Conservation (phyloP, 2,888 invertebrate genomes). For the Metacarcinus magister region DNA sequence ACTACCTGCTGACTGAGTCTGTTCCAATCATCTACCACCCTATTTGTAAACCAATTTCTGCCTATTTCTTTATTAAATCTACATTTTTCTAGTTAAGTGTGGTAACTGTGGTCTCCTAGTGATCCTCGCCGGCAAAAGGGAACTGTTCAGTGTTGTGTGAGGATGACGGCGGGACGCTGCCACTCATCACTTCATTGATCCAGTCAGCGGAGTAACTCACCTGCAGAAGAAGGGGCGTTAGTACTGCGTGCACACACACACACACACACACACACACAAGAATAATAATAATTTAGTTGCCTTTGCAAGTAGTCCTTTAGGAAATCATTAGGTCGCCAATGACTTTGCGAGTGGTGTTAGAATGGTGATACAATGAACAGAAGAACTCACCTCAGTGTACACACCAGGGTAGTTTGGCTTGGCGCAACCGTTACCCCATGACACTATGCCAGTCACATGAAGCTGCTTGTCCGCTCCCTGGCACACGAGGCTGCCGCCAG, state of each 20-base stretch:
- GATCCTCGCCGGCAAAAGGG: too few species aligned
- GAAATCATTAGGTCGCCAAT: not conserved
- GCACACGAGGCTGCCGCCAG: not conserved
- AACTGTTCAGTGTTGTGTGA: too few species aligned
- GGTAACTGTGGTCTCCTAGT: not conserved
- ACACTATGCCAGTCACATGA: not conserved
- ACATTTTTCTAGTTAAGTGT: not conserved
- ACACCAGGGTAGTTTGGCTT: not conserved
- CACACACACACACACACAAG: constrained; percentile 51
- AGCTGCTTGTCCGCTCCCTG: not conserved
- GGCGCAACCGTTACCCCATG: not conserved
- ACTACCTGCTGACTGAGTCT: too few species aligned
- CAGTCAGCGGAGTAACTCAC: not conserved
- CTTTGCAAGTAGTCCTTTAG: too few species aligned
- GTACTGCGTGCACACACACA: constrained; percentile 42
- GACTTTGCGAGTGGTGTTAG: not conserved
- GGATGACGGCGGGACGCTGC: not conserved
- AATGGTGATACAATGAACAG: not conserved
- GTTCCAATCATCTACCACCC: too few species aligned
- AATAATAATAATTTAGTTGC: not conserved
- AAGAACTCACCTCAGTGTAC: not conserved
- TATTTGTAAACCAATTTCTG: too few species aligned
- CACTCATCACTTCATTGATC: not conserved
- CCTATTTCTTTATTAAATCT: not conserved
- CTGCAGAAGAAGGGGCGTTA: not conserved